These are phyloP conservation scores for Brienomyrus brachyistius DNA, from an alignment of 2,113 vertebrate species.

Conservation along the genomic window DNA sequence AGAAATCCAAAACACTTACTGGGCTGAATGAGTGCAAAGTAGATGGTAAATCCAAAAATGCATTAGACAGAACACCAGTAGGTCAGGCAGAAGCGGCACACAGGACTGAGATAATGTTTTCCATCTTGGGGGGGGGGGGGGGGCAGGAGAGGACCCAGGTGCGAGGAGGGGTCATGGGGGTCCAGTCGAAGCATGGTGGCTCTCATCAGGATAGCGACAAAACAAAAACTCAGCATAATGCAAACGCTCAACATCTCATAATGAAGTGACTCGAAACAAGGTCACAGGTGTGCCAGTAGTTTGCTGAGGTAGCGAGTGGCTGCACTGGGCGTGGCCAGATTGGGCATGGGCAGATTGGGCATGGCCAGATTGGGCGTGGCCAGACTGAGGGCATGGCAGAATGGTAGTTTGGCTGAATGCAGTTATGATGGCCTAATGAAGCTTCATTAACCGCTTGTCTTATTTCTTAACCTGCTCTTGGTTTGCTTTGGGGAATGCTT, in stretches of 20 bases:
- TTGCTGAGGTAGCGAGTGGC: background rate
- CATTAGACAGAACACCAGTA: background rate
- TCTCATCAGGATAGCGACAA: background rate
- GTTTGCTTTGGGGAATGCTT: no score
- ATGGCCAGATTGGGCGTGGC: no score
- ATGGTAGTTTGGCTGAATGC: no score
- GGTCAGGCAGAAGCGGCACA: background rate
- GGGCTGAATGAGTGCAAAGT: background rate
- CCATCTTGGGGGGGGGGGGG: background rate
- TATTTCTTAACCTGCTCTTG: no score
- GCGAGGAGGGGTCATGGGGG: background rate
- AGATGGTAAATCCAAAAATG: background rate
- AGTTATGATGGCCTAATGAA: no score
- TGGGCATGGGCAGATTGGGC: no score
- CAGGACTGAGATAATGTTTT: background rate
- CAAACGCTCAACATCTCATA: background rate
- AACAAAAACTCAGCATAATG: background rate
- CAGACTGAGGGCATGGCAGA: no score
- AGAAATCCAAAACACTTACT: background rate
- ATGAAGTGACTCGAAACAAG: background rate
- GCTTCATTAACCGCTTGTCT: no score
- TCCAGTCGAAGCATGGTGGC: background rate
- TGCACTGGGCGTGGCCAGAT: background rate
- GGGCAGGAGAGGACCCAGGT: background rate
- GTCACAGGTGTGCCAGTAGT: background rate